Conservation (phyloP, 1,140 invertebrate genomes). For the Lepidurus apus region DNA sequence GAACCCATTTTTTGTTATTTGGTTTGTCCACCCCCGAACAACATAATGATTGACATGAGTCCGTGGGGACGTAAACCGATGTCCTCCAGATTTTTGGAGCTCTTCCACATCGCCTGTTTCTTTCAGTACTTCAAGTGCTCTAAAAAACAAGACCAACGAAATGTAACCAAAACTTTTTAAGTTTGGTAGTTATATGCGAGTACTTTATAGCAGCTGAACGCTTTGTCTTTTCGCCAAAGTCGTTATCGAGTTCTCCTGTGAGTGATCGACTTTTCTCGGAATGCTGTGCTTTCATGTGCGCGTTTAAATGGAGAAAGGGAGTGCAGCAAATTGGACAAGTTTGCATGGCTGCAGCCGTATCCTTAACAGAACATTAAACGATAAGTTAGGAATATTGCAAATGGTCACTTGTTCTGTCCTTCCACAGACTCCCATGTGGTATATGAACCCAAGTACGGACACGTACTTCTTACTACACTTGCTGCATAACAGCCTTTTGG, state of each 20-base stretch:
- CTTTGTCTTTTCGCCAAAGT: not conserved
- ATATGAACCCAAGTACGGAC: not conserved
- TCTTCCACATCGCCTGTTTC: not conserved
- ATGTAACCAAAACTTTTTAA: no score
- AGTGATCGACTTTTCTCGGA: not conserved
- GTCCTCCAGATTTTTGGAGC: not conserved
- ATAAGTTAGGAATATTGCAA: not conserved
- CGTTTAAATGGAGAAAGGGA: not conserved
- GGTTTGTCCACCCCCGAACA: not conserved
- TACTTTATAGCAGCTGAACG: not conserved
- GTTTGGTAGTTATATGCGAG: not conserved
- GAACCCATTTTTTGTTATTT: not conserved
- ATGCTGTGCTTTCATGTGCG: not conserved
- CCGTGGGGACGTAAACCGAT: not conserved
- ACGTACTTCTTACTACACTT: conserved; percentile 1
- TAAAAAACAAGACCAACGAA: not conserved
- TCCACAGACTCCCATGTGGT: not conserved
- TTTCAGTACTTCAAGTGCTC: not conserved
- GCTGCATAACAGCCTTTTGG: not conserved
- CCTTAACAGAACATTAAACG: not conserved
- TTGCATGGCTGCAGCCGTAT: not conserved
- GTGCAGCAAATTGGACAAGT: not conserved
- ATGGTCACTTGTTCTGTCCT: not conserved
- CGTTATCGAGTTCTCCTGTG: not conserved
- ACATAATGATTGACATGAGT: not conserved